Base-by-base conservation (phyloP, 2,113 vertebrate genomes). In the Silurus asotus region DNA sequence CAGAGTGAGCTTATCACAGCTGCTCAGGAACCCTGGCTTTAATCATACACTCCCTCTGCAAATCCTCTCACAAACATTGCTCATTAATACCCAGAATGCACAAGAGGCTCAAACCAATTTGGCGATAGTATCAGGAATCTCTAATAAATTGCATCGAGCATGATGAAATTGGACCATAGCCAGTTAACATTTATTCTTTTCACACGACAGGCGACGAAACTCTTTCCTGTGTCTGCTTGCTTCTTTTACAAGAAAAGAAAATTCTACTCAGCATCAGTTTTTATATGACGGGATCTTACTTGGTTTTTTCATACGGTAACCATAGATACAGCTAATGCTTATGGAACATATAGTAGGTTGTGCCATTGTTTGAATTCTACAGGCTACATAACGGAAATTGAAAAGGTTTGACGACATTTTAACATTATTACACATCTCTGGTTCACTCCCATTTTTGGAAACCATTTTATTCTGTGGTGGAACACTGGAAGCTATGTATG, bases 1-100 rank as follows among this genome's bases (percentile, higher is more conserved):
- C 14, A 45, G 77, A 17, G 25, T 79, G 28, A 45, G 77, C 77
- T 79, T 79, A 79, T 79, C 77, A 79, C 77, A 79, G 77, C 77
- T 59, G 77, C 55, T 79, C 77, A 79, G 77, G 56, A 78, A 78
- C 76, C 37, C 55, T 78, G 55, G 76, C 76, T 58, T 79, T 28
- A 59, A 56, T 59, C 77, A 80, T 20, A 23, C 37, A 48, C 28
- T 80, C 77, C 5, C 58, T 61, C 25, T 79, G 77, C 77, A 79
- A 20, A 58, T 61, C n/a, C 56, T 80, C 56, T 80, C 58, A 45
- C 56, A 61, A 61, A 48, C 77, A 61, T 19, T 48, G 28, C 77
- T 80, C 77, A 80, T 80, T 80, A 80, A 80, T 58, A 80, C 28
- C 58, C 25, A 2, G 55, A 6, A 8, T 59, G 56, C 55, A 45